phyloP scores from a whole-genome alignment of 2,888 invertebrate species.

The Cerceris ruficornis region DNA sequence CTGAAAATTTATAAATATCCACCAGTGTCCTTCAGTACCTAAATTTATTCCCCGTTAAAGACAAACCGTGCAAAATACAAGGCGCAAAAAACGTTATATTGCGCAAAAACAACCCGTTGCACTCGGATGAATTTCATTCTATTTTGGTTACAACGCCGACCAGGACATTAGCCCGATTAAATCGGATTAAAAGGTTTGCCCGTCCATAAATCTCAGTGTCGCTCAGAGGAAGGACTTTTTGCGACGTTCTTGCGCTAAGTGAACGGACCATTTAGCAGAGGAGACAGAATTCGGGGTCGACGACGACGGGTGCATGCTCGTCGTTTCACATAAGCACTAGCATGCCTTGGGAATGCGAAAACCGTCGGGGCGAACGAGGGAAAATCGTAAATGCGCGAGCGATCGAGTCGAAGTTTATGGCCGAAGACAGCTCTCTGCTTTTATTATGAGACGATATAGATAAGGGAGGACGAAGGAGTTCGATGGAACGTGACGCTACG shows the following conservation, averaged over 20 bases:
- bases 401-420: slow-evolving; percentile 24
- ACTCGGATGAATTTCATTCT: no score
- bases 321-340: slow-evolving; percentile 4
- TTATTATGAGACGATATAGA: slow-evolving; percentile 30
- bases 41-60: no score
- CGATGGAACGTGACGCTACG: slow-evolving; percentile 1
- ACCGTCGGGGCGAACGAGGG: background rate
- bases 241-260: background rate
- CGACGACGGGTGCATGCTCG: background rate
- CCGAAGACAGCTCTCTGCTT: background rate
- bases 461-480: background rate
- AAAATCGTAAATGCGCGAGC: slow-evolving; percentile 28
- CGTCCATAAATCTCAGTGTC: background rate
- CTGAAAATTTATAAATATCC: no score
- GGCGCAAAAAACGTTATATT: no score
- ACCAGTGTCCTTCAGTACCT: no score
- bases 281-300: background rate
- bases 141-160: no score
- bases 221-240: background rate
- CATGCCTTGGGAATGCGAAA: slow-evolving; percentile 1
- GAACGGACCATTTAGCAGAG: slow-evolving; percentile 5
- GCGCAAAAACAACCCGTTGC: no score
- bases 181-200: background rate
- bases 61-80: no score
- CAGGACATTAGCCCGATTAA: background rate